A percentile compares a stretch with the other conserved stretches of the same genome.
Conservation (phyloP, 1,140 invertebrate genomes). For the Apocrypta bakeri region DNA sequence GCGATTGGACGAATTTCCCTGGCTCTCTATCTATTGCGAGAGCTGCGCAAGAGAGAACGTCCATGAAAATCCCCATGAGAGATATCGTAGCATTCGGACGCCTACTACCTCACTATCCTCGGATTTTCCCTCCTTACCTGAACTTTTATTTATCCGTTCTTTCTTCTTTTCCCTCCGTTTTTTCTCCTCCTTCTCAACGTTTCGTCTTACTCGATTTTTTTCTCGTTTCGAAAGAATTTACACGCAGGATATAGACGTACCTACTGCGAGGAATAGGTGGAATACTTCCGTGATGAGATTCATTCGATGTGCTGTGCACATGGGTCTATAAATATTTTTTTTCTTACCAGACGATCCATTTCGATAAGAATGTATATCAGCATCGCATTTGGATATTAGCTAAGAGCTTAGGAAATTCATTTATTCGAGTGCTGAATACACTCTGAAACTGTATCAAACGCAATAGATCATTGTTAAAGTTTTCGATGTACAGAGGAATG, state of each 20-base stretch:
- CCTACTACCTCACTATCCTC: constrained; percentile 17
- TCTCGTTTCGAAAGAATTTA: neutral
- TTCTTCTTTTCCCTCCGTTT: neutral
- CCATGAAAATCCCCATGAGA: constrained; percentile 13
- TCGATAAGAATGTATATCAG: neutral
- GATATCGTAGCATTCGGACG: neutral
- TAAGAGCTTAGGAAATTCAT: too few species aligned
- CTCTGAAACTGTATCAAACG: too few species aligned
- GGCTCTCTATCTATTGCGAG: neutral
- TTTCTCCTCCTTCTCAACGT: neutral
- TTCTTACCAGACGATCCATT: too few species aligned
- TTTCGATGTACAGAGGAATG: too few species aligned
- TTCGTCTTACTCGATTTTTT: constrained; percentile 20
- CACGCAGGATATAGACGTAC: neutral
- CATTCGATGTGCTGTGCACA: constrained; percentile 1
- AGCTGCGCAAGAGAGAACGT: constrained; percentile 1
- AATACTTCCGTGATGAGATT: constrained; percentile 23
- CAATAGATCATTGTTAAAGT: too few species aligned
- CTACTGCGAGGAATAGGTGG: neutral
- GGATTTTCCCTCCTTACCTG: constrained; percentile 11
- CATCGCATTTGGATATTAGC: neutral
- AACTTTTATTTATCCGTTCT: constrained; percentile 23
- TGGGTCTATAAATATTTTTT: constrained; percentile 15
- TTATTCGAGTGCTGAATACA: too few species aligned
- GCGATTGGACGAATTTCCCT: neutral